Evolutionary conservation across 2,888 invertebrate species (phyloP), one percentile per base, ranked within the genome.

Genomic region (Amorpha juglandis): DNA sequence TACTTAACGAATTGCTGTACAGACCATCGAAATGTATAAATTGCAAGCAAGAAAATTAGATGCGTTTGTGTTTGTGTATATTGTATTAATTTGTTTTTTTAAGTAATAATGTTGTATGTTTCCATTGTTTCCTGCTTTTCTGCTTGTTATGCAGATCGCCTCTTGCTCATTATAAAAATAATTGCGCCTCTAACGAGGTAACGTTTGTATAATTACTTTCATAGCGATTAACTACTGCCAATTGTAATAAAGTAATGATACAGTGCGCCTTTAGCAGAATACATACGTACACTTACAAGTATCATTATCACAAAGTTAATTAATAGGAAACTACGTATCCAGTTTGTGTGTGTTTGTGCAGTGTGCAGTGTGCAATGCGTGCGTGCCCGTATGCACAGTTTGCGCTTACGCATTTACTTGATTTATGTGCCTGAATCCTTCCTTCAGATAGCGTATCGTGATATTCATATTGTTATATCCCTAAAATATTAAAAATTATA

Each of bases 401-500:
- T 42, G 38, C 58, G 9, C 6, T 9, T 16, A 6, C 38, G 38
- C 42, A 42, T 58, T 19, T 16, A 19, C 19, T 19, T 58, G 16
- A 35, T 38, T 42, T 42, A 58, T 19, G 58, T 58, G 42, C 38
- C 19, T 11, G 58, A 42, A 58, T 42, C 16, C 55, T 35, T 58
- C 38, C 42, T 16, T 19, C 58, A 58, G 42, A 35, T 58, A 58
- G 42, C 19, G 42, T 42, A 7, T 42, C 42, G 11, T 21, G 12
- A 42, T 58, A 19, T 19, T 16, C 19, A 16, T 55, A 45, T 64
- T 64, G 35, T 48, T 64, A 19, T 47, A 33, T 64, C 63, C 63
- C 62, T 66, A 51, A 62, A 66, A 69, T 68, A 68, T 66, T 9
- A 64, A 68, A 76, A 80, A 80, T 71, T 70, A 75, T 67, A 74